Conservation (phyloP, 2,113 vertebrate genomes). For the Erythrolamprus reginae region DNA sequence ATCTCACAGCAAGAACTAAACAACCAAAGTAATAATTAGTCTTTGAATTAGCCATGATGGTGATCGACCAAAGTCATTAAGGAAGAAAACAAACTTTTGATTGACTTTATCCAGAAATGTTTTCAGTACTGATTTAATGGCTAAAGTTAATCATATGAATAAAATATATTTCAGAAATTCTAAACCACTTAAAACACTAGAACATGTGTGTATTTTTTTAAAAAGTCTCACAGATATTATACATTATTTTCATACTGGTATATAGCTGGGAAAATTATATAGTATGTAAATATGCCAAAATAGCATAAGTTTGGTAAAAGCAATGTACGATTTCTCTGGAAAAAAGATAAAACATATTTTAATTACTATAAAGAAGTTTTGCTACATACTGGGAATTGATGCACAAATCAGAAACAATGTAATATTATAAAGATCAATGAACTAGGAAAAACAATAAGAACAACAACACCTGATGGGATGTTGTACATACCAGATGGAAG, state of each 20-base stretch:
- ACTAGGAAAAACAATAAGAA: neutral
- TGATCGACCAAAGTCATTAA: constrained; percentile 54
- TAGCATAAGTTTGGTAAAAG: neutral
- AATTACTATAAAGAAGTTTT: neutral
- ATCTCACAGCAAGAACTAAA: constrained; percentile 43
- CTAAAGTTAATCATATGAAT: constrained; percentile 23
- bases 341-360: constrained; percentile 12
- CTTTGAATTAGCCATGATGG: constrained; percentile 53
- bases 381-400: neutral
- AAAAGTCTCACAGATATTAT: constrained; percentile 15
- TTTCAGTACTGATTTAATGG: constrained; percentile 44
- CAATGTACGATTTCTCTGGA: neutral
- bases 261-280: constrained; percentile 14
- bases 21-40: constrained; percentile 49
- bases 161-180: constrained; percentile 29
- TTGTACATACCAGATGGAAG: neutral
- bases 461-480: neutral
- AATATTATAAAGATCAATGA: neutral
- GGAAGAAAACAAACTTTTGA: constrained; percentile 29
- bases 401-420: neutral
- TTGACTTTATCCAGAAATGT: constrained; percentile 37
- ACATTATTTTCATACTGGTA: constrained; percentile 3
- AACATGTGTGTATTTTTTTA: constrained; percentile 4
- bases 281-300: neutral
- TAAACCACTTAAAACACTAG: constrained; percentile 18